Evolutionary conservation across 2,888 invertebrate species (phyloP), one percentile per base, ranked within the genome.

Genomic region (Tenthredo mesomela): DNA sequence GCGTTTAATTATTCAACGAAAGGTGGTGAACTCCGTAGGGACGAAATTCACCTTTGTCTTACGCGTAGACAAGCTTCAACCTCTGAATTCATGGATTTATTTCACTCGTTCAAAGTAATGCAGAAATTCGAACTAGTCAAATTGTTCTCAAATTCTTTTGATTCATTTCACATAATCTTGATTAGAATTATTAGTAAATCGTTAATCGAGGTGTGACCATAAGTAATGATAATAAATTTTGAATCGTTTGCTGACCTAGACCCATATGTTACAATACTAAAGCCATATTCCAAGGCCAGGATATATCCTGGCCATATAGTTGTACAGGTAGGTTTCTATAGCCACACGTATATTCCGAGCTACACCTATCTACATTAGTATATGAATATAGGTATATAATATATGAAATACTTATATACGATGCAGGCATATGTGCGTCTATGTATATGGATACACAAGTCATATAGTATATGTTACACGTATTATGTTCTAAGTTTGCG

Each of bases 1-100:
- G 80, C 5, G 40, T 61, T 80, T 61, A 37, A 80, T 80, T 80
- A 80, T 80, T 80, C 80, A 80, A 80, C 61, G 40, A 15, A 37
- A 37, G 80, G 37, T 61, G 77, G 50, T 33, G 61, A 61, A 61
- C 33, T 40, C 80, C 80, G 40, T 50, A 40, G 80, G 80, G 80
- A 80, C 58, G 33, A 37, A 40, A 37, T 58, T 80, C 61, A 29
- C 40, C 61, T 33, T 37, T 80, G 58, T 61, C 80, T 37, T 47
- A 58, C 78, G 40, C n/a, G 61, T 18, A 43, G 71, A 43, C 43
- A 12, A 12, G n/a, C 12, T n/a, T 70, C 40, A 29, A 71, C 70
- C 33, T 70, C 70, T 18, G n/a, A 29, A n/a, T 29, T 70, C 37
- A 61, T 61, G 61, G 61, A 12, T 61, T 61, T 25, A 47, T 47